Percentiles rank a stretch among this genome's conserved stretches.
phyloP scores from a whole-genome alignment of 2,888 invertebrate species.

The Drosophila algonquin region DNA sequence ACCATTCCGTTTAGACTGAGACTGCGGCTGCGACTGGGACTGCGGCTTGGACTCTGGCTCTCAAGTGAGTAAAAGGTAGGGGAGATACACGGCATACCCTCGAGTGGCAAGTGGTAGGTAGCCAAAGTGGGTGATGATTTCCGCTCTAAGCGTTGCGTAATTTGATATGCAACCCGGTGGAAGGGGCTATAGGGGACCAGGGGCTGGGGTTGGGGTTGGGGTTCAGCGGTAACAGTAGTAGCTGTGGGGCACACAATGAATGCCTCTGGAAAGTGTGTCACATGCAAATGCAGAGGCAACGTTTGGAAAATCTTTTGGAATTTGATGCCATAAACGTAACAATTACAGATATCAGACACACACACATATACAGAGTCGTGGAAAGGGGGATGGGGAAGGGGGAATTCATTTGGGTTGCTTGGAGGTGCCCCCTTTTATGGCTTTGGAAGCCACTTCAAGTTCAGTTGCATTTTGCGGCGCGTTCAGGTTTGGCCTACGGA shows the following conservation, averaged over 20 bases:
- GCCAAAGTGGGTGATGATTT: slow-evolving; percentile 64
- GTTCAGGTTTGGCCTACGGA: slow-evolving; percentile 45
- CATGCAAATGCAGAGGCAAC: slow-evolving; percentile 65
- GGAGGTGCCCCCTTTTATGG: slow-evolving; percentile 53
- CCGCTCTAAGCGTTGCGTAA: slow-evolving; percentile 61
- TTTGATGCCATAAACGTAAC: slow-evolving; percentile 71
- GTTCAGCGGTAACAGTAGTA: not conserved
- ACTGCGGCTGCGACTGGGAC: not conserved
- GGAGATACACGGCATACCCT: not conserved
- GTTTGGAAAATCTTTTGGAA: slow-evolving; percentile 53
- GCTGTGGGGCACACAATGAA: slow-evolving; percentile 47
- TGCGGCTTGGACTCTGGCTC: not conserved
- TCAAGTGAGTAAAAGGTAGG: slow-evolving; percentile 36
- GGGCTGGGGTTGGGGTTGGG: not conserved
- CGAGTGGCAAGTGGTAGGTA: slow-evolving; percentile 22
- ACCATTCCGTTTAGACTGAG: slow-evolving; percentile 28
- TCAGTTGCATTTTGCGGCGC: slow-evolving; percentile 60
- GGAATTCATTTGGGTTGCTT: not conserved
- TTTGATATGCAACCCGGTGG: slow-evolving; percentile 55
- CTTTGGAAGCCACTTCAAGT: slow-evolving; percentile 61
- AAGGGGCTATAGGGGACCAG: not conserved
- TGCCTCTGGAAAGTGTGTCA: slow-evolving; percentile 66
- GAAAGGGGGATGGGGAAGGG: not conserved
- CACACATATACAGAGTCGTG: not conserved
- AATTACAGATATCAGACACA: slow-evolving; percentile 44